Evolutionary conservation across 2,113 vertebrate genomes (phyloP), one percentile per base, ranked within the genome.

Genomic region (Nansenia antarctica): DNA sequence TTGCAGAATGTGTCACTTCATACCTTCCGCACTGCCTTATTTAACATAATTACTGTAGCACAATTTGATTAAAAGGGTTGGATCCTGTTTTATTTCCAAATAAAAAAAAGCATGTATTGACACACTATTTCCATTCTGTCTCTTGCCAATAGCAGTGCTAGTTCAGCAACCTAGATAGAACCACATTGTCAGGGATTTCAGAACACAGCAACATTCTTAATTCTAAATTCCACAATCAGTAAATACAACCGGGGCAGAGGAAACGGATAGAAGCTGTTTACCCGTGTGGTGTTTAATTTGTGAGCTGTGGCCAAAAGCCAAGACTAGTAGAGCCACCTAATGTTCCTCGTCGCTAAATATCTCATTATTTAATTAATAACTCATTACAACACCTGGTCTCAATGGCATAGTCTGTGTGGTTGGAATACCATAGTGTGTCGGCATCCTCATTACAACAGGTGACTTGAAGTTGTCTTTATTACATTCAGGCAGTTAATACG

Each of bases 161-260:
- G 42, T 80, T 76, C 72, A 72, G 57, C 70, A 78, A 65, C 65
- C 70, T 52, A 69, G 67, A 57, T 78, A 62, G 69, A 58, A 35
- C 12, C 45, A 69, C 69, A 67, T 59, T 69, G 64, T 79, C 69
- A 31, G 24, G 22, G 52, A 67, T 72, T 78, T 84, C 72, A 69
- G 64, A 67, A 24, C 52, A 27, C 8, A 30, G 58, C 77, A 73
- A 63, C 70, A 62, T 60, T 45, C 70, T 74, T 62, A 42, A 18
- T 72, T 32, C 29, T 31, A 27, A 31, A n/a, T 35, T 53, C 29
- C 53, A 49, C 24, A 70, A 62, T 53, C 22, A 27, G 34, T 9
- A 53, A 39, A 34, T 37, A 2, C 2, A 18, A 27, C 49, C 64
- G 53, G 22, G n/a, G n/a, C n/a, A 24, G 1, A 9, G 32, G 20